Evolutionary conservation across 2,888 invertebrate species (phyloP).

Genomic region (Ommatoiulus sabulosus): DNA sequence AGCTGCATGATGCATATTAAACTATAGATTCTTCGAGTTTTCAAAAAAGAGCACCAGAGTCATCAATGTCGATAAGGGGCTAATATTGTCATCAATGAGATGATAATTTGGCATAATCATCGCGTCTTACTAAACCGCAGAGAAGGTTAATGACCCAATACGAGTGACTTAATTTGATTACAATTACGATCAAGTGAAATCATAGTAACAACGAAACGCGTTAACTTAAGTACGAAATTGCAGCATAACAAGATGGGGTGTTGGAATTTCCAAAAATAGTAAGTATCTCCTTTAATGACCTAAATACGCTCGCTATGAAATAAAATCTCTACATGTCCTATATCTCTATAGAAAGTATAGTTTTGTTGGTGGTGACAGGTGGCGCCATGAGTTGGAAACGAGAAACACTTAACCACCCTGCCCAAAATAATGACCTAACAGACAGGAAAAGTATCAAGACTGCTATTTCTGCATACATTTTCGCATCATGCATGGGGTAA

Average conservation of each 20-base stretch:
- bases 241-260: neutral
- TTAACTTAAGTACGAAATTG: neutral
- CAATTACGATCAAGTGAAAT: neutral
- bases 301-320: neutral
- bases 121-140: slow-evolving; percentile 3
- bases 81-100: slow-evolving; percentile 29
- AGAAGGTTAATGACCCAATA: slow-evolving; percentile 28
- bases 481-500: neutral
- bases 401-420: neutral
- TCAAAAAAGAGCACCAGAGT: neutral
- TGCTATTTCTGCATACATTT: slow-evolving; percentile 23
- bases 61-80: neutral
- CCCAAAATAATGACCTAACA: neutral
- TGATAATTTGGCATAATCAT: slow-evolving; percentile 13
- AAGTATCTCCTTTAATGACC: neutral
- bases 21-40: neutral
- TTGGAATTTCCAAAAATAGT: neutral
- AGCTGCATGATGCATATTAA: neutral
- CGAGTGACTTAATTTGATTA: neutral
- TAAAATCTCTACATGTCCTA: neutral
- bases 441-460: neutral
- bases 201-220: neutral
- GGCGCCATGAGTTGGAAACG: neutral
- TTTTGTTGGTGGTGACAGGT: neutral
- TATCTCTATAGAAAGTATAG: neutral